These are phyloP conservation scores for Lycopodina hypogea DNA, from an alignment of 37 sponge, comb jelly and placozoan species.

Conservation along the genomic window DNA sequence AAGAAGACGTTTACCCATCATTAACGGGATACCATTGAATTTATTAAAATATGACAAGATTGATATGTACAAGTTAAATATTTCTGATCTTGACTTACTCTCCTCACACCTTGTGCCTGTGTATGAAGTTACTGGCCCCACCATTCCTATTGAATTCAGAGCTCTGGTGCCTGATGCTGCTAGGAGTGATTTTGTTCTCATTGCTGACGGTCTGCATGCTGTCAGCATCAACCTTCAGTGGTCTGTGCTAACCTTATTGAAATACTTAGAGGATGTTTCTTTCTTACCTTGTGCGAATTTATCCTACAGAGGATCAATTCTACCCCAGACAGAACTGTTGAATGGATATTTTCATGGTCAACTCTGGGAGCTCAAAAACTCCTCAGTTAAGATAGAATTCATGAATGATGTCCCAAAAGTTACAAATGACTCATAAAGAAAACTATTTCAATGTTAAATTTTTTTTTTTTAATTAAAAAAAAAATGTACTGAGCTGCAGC, in stretches of 20 bases:
- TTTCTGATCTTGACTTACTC: constrained; percentile 38
- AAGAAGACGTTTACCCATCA: constrained; percentile 37
- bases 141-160: constrained; percentile 49
- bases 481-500: too few relatives aligned
- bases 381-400: background rate
- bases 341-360: background rate
- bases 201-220: constrained; percentile 28
- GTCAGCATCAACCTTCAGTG: constrained; percentile 59
- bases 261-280: constrained; percentile 56
- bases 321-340: background rate
- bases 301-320: background rate
- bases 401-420: constrained; percentile 7
- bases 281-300: constrained; percentile 40
- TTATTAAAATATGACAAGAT: constrained; percentile 7
- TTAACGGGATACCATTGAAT: constrained; percentile 20
- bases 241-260: constrained; percentile 40
- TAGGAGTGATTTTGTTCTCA: constrained; percentile 15
- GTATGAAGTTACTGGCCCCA: constrained; percentile 66
- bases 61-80: constrained; percentile 19
- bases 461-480: background rate
- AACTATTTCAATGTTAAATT: background rate
- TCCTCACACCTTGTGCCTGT: constrained; percentile 10
- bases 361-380: background rate
- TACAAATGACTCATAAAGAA: background rate
- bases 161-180: background rate